These are phyloP conservation scores for Andrena flavipes DNA, from an alignment of 2,888 invertebrate genomes.

Conservation along the genomic window DNA sequence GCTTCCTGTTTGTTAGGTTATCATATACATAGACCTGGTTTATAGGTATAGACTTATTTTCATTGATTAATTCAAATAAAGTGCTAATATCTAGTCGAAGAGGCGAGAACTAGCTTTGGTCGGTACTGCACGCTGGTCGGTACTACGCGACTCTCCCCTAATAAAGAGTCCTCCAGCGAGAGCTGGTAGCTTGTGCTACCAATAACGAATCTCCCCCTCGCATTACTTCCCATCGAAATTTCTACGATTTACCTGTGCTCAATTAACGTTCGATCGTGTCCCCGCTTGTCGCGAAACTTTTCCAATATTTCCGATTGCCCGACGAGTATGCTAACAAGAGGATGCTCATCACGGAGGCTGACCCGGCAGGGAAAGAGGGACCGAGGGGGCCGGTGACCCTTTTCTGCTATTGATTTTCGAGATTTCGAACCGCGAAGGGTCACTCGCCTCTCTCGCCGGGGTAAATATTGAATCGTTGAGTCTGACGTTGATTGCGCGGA, in stretches of 20 bases:
- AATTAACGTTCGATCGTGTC: constrained; percentile 7
- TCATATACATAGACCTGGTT: too few relatives aligned
- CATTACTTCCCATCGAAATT: constrained; percentile 2
- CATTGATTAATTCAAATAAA: too few relatives aligned
- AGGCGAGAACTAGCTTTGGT: too few relatives aligned
- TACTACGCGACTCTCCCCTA: too few relatives aligned
- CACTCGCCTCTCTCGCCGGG: constrained; percentile 57
- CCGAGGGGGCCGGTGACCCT: constrained; percentile 55
- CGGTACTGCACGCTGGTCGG: too few relatives aligned
- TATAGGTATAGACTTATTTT: too few relatives aligned
- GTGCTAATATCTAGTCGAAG: too few relatives aligned
- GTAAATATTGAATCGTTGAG: constrained; percentile 73
- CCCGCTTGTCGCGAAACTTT: constrained; percentile 29
- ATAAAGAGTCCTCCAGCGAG: background rate
- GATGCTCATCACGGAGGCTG: constrained; percentile 40
- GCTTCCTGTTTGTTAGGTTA: too few relatives aligned
- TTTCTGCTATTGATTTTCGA: constrained; percentile 70
- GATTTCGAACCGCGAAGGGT: constrained; percentile 71
- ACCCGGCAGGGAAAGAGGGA: background rate
- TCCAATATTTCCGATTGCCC: constrained; percentile 35
- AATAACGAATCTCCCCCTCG: background rate
- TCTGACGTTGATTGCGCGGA: constrained; percentile 72
- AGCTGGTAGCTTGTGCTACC: background rate
- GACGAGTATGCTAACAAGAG: constrained; percentile 37
- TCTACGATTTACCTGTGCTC: constrained; percentile 19